Evolutionary conservation across 2,797 vertebrate genomes (phyloP).

Genomic region (Neosilurus mollespiculum): DNA sequence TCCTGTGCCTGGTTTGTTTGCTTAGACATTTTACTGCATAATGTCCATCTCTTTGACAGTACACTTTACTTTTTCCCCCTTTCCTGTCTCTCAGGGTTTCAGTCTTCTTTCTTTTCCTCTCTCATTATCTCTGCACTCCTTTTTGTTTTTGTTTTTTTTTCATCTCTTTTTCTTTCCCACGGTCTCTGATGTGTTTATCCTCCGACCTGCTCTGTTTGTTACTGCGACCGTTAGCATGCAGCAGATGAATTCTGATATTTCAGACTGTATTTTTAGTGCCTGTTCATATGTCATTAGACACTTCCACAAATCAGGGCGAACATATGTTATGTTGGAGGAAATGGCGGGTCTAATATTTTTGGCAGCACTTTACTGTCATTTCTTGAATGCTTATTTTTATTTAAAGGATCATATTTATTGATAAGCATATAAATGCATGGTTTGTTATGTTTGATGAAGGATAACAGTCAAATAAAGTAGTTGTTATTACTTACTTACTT

Average conservation of each 20-base stretch:
- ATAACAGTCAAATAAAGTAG: background rate
- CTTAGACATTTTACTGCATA: background rate
- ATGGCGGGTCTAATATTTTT: background rate
- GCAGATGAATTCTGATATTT: constrained; percentile 24
- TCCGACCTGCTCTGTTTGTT: constrained; percentile 11
- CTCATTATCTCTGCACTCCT: background rate
- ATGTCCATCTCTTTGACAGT: background rate
- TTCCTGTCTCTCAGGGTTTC: background rate
- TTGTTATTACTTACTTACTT: background rate
- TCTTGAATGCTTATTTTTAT: constrained; percentile 17
- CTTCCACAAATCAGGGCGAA: constrained; percentile 14
- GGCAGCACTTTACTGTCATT: constrained; percentile 1
- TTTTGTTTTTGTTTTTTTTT: background rate
- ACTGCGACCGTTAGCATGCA: constrained; percentile 22
- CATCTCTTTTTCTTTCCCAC: background rate
- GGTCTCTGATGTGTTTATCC: background rate
- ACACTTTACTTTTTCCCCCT: background rate
- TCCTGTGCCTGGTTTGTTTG: constrained; percentile 23
- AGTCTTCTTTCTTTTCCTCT: background rate
- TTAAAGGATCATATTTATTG: background rate
- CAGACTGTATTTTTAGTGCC: constrained; percentile 29
- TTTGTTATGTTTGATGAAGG: background rate
- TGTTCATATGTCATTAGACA: constrained; percentile 27
- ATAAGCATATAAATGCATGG: background rate
- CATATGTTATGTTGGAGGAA: constrained; percentile 28